These are phyloP conservation scores for Amia ocellicauda DNA, from an alignment of 2,113 vertebrate species.

Conservation along the genomic window DNA sequence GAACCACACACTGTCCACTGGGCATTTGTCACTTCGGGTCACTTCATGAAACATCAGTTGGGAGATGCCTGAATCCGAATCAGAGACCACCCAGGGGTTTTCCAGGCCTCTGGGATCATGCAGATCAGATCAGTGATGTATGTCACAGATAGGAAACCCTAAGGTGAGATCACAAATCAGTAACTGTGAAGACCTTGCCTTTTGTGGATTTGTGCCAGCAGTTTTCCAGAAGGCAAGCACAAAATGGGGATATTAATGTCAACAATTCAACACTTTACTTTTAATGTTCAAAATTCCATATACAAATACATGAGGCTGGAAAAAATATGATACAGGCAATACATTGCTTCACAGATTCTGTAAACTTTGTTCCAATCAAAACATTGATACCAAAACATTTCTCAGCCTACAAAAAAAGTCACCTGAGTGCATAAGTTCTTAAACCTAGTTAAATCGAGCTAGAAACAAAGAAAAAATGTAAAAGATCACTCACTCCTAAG, in stretches of 20 bases:
- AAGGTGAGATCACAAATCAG: no score
- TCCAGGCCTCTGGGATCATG: no score
- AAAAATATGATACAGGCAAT: slow-evolving; percentile 58
- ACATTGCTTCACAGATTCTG: slow-evolving; percentile 57
- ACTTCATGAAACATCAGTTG: no score
- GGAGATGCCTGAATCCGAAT: no score
- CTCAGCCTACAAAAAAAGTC: slow-evolving; percentile 58
- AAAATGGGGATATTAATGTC: slow-evolving; percentile 9
- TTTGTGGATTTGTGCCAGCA: no score
- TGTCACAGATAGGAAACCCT: no score
- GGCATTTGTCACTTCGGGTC: no score
- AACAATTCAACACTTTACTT: slow-evolving; percentile 23
- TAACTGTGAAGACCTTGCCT: no score
- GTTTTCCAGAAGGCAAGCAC: background rate
- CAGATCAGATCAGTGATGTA: no score
- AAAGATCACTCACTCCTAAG: no score
- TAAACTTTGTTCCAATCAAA: slow-evolving; percentile 42
- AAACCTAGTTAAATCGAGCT: slow-evolving; percentile 35
- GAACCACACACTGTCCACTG: no score
- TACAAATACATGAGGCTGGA: slow-evolving; percentile 58
- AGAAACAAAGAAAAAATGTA: background rate
- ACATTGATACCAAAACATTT: slow-evolving; percentile 48
- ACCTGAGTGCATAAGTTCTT: slow-evolving; percentile 66
- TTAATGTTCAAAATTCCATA: slow-evolving; percentile 57
- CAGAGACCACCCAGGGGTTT: no score